Evolutionary conservation across 2,113 vertebrate genomes (phyloP).

Genomic region (Hippolais icterina): DNA sequence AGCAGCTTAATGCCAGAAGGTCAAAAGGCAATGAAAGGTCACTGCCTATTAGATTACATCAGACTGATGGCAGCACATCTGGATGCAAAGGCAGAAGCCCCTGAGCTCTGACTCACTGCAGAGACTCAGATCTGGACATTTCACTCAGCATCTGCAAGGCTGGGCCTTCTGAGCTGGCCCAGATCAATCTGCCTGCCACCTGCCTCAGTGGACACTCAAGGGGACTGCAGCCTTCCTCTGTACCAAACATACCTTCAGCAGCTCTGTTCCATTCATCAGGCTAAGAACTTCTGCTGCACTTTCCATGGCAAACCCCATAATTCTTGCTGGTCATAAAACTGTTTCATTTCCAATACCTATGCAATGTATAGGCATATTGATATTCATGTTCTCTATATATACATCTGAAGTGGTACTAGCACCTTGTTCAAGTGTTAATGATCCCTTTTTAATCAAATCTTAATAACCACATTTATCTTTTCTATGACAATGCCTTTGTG

Average conservation of each 20-base stretch:
- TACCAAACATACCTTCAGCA: background rate
- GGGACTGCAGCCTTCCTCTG: background rate
- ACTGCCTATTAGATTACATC: background rate
- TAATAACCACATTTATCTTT: background rate
- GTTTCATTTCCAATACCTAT: background rate
- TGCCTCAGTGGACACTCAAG: background rate
- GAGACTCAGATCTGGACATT: background rate
- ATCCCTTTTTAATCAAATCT: background rate
- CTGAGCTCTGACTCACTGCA: background rate
- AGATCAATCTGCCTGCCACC: background rate
- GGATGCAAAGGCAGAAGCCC: background rate
- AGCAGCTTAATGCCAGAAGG: background rate
- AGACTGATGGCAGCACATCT: background rate
- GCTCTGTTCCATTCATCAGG: background rate
- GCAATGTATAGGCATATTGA: background rate
- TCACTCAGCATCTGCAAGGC: background rate
- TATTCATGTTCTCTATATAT: background rate
- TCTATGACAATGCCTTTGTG: background rate
- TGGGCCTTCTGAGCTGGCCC: background rate
- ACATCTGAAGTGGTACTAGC: background rate
- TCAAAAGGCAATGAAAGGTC: background rate
- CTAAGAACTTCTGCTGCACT: background rate
- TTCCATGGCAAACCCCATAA: background rate
- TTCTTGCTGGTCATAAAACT: background rate
- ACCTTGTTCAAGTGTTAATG: background rate